Evolutionary conservation across 2,113 vertebrate species (phyloP).

Genomic region (Pedionomus torquatus): DNA sequence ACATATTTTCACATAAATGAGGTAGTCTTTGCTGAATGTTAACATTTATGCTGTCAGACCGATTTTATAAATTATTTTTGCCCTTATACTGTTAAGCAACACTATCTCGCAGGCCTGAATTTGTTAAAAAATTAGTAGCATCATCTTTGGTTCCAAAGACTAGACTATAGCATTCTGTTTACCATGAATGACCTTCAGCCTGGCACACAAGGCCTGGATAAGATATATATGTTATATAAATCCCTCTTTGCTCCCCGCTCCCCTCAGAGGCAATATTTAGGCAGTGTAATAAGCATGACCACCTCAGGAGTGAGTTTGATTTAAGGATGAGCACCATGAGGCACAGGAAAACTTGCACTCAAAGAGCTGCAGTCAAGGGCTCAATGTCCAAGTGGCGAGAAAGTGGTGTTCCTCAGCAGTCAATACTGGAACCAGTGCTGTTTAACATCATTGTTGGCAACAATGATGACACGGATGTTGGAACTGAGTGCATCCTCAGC

Average conservation of each 20-base stretch:
- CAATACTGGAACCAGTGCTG: neutral
- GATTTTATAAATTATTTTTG: neutral
- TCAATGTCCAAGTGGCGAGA: neutral
- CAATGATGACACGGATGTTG: neutral
- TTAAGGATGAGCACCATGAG: neutral
- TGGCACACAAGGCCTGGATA: neutral
- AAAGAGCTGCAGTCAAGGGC: neutral
- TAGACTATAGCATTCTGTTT: neutral
- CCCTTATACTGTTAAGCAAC: neutral
- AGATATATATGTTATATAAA: accelerated
- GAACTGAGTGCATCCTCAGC: neutral
- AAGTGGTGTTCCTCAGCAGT: neutral
- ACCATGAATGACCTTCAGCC: neutral
- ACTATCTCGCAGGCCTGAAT: neutral
- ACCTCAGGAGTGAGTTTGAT: neutral
- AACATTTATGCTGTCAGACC: neutral
- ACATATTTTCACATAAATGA: neutral
- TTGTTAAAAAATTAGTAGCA: neutral
- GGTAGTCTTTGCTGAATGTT: neutral
- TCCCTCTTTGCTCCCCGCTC: accelerated
- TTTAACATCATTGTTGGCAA: neutral
- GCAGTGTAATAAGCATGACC: accelerated
- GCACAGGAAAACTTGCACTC: neutral
- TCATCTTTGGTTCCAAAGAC: neutral
- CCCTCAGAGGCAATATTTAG: neutral